Conservation (phyloP, 2,113 vertebrate species). For the Spea multiplicata region DNA sequence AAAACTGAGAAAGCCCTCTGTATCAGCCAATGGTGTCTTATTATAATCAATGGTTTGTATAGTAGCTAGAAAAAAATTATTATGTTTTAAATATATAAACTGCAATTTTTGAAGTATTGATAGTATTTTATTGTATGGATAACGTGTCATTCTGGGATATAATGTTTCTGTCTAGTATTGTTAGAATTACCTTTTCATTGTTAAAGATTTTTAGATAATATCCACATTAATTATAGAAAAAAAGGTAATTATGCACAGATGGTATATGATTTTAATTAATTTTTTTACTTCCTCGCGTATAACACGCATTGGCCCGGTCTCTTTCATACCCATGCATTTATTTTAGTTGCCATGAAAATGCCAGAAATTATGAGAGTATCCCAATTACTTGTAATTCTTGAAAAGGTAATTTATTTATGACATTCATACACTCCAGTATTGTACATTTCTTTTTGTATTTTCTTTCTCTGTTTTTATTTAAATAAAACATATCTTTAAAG, state of each 20-base stretch:
- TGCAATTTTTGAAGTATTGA: background rate
- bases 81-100: background rate
- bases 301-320: no score
- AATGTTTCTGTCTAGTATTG: background rate
- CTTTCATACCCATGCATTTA: no score
- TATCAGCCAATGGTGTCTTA: background rate
- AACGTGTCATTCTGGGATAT: background rate
- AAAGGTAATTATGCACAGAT: no score
- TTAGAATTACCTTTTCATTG: background rate
- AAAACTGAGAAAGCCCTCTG: background rate
- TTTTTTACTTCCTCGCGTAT: no score
- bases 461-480: conserved; percentile 14
- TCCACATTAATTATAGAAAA: no score
- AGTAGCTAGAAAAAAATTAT: conserved; percentile 6
- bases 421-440: conserved; percentile 2
- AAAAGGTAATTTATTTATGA: background rate
- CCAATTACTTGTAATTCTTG: background rate
- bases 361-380: no score
- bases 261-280: no score
- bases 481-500: conserved; percentile 6
- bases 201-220: background rate
- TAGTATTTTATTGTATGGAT: background rate
- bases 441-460: background rate
- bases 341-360: no score
- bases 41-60: conserved; percentile 19